Percentiles rank a stretch among this genome's conserved stretches.
Evolutionary conservation across 2,888 invertebrate species (phyloP).

Genomic region (Sympetrum striolatum): DNA sequence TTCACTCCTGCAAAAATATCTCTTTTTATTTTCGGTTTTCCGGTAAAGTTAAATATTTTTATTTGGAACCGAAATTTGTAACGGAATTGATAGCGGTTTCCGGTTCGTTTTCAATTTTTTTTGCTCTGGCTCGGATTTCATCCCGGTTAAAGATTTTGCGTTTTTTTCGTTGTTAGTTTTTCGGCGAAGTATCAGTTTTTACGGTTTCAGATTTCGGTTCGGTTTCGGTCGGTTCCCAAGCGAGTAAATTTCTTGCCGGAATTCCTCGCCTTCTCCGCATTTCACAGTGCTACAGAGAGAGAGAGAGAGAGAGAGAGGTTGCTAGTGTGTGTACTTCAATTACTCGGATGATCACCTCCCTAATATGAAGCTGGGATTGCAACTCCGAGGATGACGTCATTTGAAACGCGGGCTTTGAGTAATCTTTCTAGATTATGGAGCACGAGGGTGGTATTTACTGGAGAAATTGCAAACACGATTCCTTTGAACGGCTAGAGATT

Average conservation of each 20-base stretch:
- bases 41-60: too few species aligned
- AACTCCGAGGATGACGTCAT: neutral
- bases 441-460: neutral
- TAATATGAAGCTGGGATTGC: neutral
- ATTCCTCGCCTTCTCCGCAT: neutral
- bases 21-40: too few species aligned
- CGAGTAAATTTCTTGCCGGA: neutral
- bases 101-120: too few species aligned
- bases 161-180: too few species aligned
- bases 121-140: too few species aligned
- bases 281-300: neutral
- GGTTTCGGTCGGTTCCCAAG: neutral
- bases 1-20: too few species aligned
- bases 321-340: neutral
- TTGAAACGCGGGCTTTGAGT: neutral
- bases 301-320: neutral
- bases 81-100: too few species aligned
- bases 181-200: too few species aligned
- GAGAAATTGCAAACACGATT: neutral
- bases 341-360: neutral
- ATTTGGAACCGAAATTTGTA: too few species aligned
- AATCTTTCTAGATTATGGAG: constrained; percentile 13
- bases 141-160: too few species aligned
- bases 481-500: constrained; percentile 9
- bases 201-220: neutral